Conservation (phyloP, 2,113 vertebrate species). For the Phaetusa simplex region DNA sequence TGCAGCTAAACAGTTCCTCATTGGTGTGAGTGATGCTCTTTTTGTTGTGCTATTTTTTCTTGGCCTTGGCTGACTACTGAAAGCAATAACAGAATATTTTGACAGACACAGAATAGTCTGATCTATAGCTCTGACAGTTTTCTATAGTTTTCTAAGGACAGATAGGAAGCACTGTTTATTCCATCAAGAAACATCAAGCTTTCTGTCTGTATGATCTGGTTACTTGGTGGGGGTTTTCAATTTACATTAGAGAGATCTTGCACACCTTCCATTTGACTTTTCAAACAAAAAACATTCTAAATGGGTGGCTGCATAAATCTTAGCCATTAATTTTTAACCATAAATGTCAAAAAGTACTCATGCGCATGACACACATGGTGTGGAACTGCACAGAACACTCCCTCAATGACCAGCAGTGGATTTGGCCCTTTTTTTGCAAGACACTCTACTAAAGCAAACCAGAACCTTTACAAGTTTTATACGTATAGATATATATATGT, state of each 20-base stretch:
- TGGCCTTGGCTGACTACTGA: not conserved
- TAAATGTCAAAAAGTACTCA: not conserved
- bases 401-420: rapidly evolving
- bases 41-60: not conserved
- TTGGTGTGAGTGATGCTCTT: not conserved
- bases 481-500: no score
- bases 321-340: not conserved
- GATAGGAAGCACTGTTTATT: not conserved
- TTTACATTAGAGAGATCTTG: not conserved
- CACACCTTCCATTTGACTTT: not conserved
- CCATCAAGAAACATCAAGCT: not conserved
- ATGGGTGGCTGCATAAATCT: not conserved
- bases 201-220: not conserved
- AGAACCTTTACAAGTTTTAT: not conserved
- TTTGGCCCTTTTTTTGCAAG: not conserved
- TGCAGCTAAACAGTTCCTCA: not conserved
- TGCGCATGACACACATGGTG: rapidly evolving
- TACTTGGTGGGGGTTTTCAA: not conserved
- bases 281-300: not conserved
- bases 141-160: not conserved
- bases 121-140: not conserved
- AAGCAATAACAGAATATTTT: not conserved
- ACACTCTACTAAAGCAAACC: not conserved
- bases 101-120: not conserved
- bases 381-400: not conserved